Evolutionary conservation across 2,797 vertebrate genomes (phyloP), one percentile per base, ranked within the genome.

Genomic region (Pelodytes ibericus): DNA sequence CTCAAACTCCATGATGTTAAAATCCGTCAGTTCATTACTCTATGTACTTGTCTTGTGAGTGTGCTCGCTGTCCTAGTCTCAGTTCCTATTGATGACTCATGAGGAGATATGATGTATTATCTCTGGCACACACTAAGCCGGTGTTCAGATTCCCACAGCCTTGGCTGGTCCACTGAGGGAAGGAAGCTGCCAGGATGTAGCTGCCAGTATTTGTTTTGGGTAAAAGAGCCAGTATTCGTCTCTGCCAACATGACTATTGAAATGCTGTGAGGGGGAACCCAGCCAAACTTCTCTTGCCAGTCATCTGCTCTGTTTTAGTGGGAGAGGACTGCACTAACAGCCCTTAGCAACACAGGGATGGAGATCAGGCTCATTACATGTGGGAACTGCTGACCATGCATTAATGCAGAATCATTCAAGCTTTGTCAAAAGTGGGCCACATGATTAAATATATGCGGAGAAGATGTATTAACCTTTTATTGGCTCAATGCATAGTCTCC

Each of bases 231-330:
- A 64, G 67, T 0, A 25, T n/a, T 64, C 24, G 2, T 44, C 10
- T n/a, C 13, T 71, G 59, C 67, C 67, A 77, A 47, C 67, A 71
- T 44, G 47, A 71, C 41, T 71, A 71, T 44, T 70, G 51, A 22
- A 8, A 53, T 56, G 16, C 16, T 36, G 24, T 20, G 51, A 47
- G 29, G 16, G n/a, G 29, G 59, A 53, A 30, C 8, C 25, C 47
- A n/a, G 59, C 59, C 67, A 76, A 36, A 22, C 0, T 53, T 53
- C 7, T 22, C 49, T 16, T 24, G 22, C 49, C 3, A 5, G 49
- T 53, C 41, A 36, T 44, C 41, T 44, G 33, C 5, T 36, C 11
- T 1, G 5, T 36, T 36, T n/a, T n/a, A n/a, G n/a, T n/a, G n/a
- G n/a, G n/a, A n/a, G n/a, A n/a, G n/a, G 5, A 36, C 11, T 36